phyloP scores from a whole-genome alignment of 2,113 vertebrate genomes.

The Gadus chalcogrammus region DNA sequence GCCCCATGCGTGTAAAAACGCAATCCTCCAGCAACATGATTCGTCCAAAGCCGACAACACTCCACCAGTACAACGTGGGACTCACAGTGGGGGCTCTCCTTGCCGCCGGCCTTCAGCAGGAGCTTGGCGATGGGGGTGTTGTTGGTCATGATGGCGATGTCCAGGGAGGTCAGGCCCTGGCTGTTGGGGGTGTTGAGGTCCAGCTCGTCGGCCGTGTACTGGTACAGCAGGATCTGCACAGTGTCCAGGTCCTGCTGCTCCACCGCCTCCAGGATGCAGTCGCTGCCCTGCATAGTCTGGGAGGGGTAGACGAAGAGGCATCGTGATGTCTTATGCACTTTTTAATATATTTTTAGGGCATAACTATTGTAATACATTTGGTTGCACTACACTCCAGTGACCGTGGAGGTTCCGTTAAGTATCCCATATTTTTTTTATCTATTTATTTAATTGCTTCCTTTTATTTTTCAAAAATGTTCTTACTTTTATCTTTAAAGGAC shows the following conservation, averaged over 20 bases:
- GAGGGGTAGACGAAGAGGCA: background rate
- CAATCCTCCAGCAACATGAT: no score
- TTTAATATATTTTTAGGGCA: no score
- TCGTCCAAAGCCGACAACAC: no score
- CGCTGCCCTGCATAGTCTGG: conserved; percentile 87
- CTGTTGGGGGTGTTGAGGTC: conserved; percentile 93
- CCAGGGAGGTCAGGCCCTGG: conserved; percentile 88
- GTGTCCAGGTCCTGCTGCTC: conserved; percentile 94
- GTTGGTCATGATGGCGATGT: conserved; percentile 94
- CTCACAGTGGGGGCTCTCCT: conserved; percentile 96
- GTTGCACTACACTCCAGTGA: no score
- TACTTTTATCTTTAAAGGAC: no score
- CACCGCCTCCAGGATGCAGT: conserved; percentile 90
- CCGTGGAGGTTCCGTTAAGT: no score
- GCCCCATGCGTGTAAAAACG: no score
- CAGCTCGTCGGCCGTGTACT: conserved; percentile 87
- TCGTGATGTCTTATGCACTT: background rate
- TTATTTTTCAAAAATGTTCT: no score
- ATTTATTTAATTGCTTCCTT: no score
- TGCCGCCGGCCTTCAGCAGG: conserved; percentile 85
- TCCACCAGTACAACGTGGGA: conserved; percentile 20
- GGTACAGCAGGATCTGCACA: conserved; percentile 88
- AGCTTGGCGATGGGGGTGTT: conserved; percentile 87
- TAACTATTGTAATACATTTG: no score
- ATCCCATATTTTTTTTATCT: no score